Conservation (phyloP, 2,797 vertebrate species). For the Craterocephalus amniculus region DNA sequence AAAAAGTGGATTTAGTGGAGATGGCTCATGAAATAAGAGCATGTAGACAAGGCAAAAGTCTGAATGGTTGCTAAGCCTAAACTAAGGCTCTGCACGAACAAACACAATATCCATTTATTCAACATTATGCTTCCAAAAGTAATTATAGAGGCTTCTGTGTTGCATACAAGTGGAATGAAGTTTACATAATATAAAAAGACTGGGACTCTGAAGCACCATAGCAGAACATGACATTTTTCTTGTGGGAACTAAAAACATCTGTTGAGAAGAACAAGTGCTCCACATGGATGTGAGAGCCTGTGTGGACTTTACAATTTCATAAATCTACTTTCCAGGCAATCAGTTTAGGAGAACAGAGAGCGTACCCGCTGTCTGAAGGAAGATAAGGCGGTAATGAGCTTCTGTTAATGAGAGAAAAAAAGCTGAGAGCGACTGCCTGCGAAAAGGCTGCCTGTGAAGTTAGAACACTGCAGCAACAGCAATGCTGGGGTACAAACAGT, state of each 20-base stretch:
- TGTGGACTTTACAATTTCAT: slow-evolving; percentile 69
- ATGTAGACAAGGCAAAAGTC: slow-evolving; percentile 14
- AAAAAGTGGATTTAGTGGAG: background rate
- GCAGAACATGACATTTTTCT: slow-evolving; percentile 48
- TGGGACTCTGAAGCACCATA: slow-evolving; percentile 23
- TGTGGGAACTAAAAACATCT: slow-evolving; percentile 65
- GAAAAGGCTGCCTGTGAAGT: slow-evolving; percentile 66
- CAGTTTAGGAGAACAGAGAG: slow-evolving; percentile 67
- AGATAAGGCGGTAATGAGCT: slow-evolving; percentile 72
- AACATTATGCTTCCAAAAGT: slow-evolving; percentile 24
- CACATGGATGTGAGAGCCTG: slow-evolving; percentile 69
- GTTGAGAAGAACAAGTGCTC: slow-evolving; percentile 59
- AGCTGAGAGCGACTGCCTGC: slow-evolving; percentile 62
- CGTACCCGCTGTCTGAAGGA: slow-evolving; percentile 56
- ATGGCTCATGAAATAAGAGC: background rate
- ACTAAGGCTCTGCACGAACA: slow-evolving; percentile 8
- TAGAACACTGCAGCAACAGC: slow-evolving; percentile 55
- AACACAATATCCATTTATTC: slow-evolving; percentile 13
- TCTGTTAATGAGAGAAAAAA: slow-evolving; percentile 72
- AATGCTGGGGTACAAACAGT: slow-evolving; percentile 45
- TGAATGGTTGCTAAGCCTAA: slow-evolving; percentile 12
- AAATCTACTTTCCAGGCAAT: slow-evolving; percentile 70
- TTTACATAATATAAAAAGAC: slow-evolving; percentile 29
- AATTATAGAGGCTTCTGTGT: slow-evolving; percentile 8
- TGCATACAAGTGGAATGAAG: slow-evolving; percentile 27